These are phyloP conservation scores for Stichodactyla mertensii DNA, from an alignment of 64 coral and sea anemone genomes.

Conservation along the genomic window DNA sequence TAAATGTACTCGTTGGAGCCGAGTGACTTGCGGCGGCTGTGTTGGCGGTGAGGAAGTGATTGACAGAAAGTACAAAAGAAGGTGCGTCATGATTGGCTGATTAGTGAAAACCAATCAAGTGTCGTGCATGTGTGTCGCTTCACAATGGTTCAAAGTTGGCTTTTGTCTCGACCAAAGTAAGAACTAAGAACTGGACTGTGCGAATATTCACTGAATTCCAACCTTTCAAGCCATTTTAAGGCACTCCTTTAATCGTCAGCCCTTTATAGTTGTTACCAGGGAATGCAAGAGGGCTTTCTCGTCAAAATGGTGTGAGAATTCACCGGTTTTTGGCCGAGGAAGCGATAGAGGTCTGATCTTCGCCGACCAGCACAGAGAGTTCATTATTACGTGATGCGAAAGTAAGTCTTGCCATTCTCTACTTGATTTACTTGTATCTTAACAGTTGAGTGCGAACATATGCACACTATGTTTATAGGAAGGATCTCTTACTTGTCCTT, in stretches of 20 bases:
- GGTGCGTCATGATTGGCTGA: conserved; percentile 45
- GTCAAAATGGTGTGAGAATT: conserved; percentile 29
- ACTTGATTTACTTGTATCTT: conserved; percentile 33
- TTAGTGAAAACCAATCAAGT: conserved; percentile 65
- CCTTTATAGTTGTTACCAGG: background rate
- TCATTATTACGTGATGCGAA: conserved; percentile 32
- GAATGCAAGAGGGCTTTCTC: conserved; percentile 24
- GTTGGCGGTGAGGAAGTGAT: conserved; percentile 57
- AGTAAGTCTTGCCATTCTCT: conserved; percentile 27
- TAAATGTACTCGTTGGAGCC: background rate
- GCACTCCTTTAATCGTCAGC: background rate
- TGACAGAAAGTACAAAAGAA: conserved; percentile 56
- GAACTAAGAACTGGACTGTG: conserved; percentile 8
- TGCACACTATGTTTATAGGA: background rate
- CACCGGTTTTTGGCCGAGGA: background rate
- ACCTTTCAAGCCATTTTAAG: background rate
- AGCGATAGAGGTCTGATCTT: conserved; percentile 12
- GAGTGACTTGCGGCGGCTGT: conserved; percentile 34
- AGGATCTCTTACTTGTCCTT: background rate
- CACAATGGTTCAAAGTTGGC: conserved; percentile 69
- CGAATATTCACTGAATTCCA: conserved; percentile 28
- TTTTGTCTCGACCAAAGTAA: conserved; percentile 55
- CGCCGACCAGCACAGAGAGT: conserved; percentile 17
- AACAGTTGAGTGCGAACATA: conserved; percentile 26
- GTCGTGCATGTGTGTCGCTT: conserved; percentile 72